A percentile compares a stretch with the other conserved stretches of the same genome.
These are phyloP conservation scores for Eucidaris tribuloides DNA, from an alignment of 35 echinoderm and acorn worm genomes.

Conservation along the genomic window DNA sequence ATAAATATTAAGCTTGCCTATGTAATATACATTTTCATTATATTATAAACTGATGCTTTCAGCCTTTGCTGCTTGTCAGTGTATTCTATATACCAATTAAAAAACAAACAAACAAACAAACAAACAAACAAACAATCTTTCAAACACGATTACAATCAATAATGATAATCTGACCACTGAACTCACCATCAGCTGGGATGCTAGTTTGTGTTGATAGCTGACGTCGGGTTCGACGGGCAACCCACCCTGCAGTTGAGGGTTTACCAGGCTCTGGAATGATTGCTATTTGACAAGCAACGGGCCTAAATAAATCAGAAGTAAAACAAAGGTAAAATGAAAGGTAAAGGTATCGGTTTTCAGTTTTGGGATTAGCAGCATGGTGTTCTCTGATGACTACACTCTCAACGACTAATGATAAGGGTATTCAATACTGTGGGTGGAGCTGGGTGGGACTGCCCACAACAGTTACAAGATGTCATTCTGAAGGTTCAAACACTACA, in stretches of 20 bases:
- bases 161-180: no score
- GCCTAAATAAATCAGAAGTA: neutral
- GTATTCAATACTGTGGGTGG: neutral
- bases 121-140: no score
- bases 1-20: no score
- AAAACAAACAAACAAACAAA: no score
- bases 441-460: no score
- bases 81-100: no score
- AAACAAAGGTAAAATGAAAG: neutral
- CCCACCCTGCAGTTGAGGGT: constrained; percentile 69
- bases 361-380: neutral
- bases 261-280: constrained; percentile 3
- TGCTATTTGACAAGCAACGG: neutral
- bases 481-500: no score
- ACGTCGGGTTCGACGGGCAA: constrained; percentile 42
- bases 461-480: no score
- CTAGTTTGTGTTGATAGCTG: constrained; percentile 85
- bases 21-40: no score
- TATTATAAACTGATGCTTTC: no score
- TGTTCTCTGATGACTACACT: neutral
- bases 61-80: no score
- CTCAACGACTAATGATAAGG: neutral
- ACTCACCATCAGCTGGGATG: constrained; percentile 45
- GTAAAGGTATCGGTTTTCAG: neutral
- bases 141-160: no score